Evolutionary conservation across 2,888 invertebrate species (phyloP).

Genomic region (Caenorhabditis parvicauda): DNA sequence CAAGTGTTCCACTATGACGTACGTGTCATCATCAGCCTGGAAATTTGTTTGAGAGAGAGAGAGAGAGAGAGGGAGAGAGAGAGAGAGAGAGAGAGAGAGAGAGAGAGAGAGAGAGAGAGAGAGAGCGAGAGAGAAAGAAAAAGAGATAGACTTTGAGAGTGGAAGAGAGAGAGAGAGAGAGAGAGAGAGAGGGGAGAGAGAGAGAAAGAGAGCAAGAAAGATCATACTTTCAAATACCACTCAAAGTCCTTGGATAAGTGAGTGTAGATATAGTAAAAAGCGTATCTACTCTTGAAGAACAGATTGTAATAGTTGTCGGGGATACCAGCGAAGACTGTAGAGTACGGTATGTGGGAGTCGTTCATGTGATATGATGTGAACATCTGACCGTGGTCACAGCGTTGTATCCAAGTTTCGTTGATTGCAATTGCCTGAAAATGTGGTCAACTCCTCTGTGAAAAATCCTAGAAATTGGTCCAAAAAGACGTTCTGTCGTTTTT

Average conservation of each 20-base stretch:
- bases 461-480: no score
- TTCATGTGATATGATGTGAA: conserved; percentile 37
- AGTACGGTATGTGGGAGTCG: conserved; percentile 38
- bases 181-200: no score
- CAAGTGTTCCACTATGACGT: conserved; percentile 47
- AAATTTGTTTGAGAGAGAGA: conserved; percentile 5
- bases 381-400: conserved; percentile 49
- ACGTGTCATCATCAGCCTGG: conserved; percentile 54
- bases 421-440: conserved; percentile 27
- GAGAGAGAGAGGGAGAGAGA: no score
- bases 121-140: no score
- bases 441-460: no score
- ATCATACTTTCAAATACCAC: conserved; percentile 47
- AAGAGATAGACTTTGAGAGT: no score
- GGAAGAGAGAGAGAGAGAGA: no score
- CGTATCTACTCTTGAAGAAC: conserved; percentile 47
- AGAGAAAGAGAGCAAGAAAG: background rate
- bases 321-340: conserved; percentile 45
- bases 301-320: conserved; percentile 39
- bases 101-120: no score
- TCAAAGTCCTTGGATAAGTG: conserved; percentile 43
- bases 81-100: no score
- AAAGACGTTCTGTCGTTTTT: no score
- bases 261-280: conserved; percentile 39
- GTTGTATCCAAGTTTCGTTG: conserved; percentile 48